Base-by-base conservation (phyloP, 1,140 invertebrate species). In the Neelides sp. region DNA sequence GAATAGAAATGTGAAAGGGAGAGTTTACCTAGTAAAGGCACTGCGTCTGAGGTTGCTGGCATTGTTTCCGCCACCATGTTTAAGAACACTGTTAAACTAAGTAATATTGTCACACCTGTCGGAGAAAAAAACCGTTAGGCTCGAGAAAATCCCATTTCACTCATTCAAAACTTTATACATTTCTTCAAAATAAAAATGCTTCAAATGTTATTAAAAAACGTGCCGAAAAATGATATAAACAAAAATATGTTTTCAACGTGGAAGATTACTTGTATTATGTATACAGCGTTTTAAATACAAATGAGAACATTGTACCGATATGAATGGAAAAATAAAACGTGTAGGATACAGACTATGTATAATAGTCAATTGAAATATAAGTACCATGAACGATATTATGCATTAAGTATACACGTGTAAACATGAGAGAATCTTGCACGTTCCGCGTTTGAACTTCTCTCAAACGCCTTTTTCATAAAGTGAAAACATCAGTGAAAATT, bases 51-150 rank as follows among this genome's bases (percentile, higher is more conserved):
- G 43, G 84, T 86, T 57, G 82, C 81, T 50, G 84, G 84, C 73
- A 87, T 85, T 64, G 82, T 79, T 73, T 83, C 74, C 57, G 78
- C 82, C 53, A 89, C 76, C 72, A 89, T 79, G 67, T 89, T 78
- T 72, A 87, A 80, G 73, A 89, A 89, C 66, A 89, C 84, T 68
- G 84, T 87, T 66, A 89, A 75, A 64, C 84, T 87, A 67, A 90
- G 78, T 62, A 89, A 78, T 71, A 89, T 88, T 64, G 84, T 88
- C 59, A 88, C 83, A 67, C 83, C 82, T 85, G 72, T 61, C 69
- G 66, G 66, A 58, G n/a, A n/a, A 63, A 62, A 64, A 64, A 37
- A 57, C 17, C 22, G 42, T 52, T 49, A n/a, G 30, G 22, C n/a
- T n/a, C n/a, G n/a, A n/a, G n/a, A n/a, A n/a, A n/a, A n/a, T n/a